Conservation (phyloP, 2,113 vertebrate genomes). For the Suricata suricatta region DNA sequence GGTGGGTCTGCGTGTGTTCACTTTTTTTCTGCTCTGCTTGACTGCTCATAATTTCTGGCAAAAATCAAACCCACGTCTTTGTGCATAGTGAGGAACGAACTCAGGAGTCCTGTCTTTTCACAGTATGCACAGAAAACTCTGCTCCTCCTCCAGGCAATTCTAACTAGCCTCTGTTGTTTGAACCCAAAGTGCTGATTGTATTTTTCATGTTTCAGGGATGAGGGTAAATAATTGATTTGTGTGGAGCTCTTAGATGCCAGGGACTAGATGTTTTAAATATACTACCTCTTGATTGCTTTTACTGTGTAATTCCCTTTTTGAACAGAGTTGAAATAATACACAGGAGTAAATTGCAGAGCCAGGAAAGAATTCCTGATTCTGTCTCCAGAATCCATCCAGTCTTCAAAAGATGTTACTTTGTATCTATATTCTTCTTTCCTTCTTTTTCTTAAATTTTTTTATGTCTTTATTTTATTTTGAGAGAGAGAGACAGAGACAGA, state of each 20-base stretch:
- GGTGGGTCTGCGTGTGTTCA: background rate
- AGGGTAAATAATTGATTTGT: background rate
- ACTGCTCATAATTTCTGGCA: background rate
- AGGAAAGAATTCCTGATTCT: background rate
- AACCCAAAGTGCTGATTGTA: background rate
- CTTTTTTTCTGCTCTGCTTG: background rate
- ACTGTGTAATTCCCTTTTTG: background rate
- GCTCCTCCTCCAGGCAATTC: background rate
- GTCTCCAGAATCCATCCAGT: background rate
- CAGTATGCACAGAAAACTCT: background rate
- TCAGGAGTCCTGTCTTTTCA: background rate
- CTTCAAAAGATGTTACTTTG: background rate
- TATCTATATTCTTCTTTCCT: background rate
- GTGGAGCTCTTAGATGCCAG: background rate
- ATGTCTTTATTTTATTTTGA: too few relatives aligned
- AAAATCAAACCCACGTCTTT: constrained; percentile 27
- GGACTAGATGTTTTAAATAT: constrained; percentile 4
- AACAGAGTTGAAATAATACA: background rate
- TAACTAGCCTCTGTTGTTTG: background rate
- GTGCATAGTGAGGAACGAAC: background rate
- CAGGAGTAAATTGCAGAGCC: background rate
- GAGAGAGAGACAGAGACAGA: too few relatives aligned
- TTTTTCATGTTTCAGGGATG: background rate
- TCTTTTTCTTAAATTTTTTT: background rate
- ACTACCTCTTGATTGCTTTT: background rate